A percentile compares a stretch with the other conserved stretches of the same genome.
phyloP scores from a whole-genome alignment of 2,888 invertebrate genomes.

The Lasioglossum morio region DNA sequence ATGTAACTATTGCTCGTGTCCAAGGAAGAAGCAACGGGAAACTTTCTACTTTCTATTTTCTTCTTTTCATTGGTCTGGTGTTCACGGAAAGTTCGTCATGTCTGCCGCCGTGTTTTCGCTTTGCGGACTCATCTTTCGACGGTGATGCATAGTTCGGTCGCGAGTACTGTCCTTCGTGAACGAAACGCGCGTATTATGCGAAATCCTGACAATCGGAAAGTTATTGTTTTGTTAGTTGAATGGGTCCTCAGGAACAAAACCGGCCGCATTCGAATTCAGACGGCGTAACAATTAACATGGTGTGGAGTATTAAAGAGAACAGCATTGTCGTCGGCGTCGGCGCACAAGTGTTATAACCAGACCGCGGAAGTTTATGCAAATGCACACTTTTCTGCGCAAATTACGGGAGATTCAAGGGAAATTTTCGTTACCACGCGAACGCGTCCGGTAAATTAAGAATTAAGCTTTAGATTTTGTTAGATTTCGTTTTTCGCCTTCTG shows the following conservation, averaged over 20 bases:
- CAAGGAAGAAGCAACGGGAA: background rate
- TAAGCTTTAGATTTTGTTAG: background rate
- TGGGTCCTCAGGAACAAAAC: constrained; percentile 17
- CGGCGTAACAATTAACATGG: background rate
- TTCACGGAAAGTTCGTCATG: background rate
- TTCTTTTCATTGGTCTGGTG: background rate
- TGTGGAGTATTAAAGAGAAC: constrained; percentile 1
- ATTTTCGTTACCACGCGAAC: background rate
- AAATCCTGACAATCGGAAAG: background rate
- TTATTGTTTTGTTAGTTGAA: constrained; percentile 13
- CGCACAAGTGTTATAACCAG: background rate
- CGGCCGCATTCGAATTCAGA: background rate
- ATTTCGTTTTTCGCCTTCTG: background rate
- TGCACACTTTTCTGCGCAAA: background rate
- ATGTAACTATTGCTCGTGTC: background rate
- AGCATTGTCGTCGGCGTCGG: background rate
- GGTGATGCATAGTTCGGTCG: background rate
- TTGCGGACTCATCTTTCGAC: background rate
- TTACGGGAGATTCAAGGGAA: background rate
- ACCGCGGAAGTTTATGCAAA: background rate
- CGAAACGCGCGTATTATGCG: background rate
- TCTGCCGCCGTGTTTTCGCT: background rate
- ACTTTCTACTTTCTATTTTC: constrained; percentile 4
- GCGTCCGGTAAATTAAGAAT: background rate
- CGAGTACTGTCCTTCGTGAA: background rate